phyloP scores from a whole-genome alignment of 1,140 invertebrate species.

The Melitaea cinxia region DNA sequence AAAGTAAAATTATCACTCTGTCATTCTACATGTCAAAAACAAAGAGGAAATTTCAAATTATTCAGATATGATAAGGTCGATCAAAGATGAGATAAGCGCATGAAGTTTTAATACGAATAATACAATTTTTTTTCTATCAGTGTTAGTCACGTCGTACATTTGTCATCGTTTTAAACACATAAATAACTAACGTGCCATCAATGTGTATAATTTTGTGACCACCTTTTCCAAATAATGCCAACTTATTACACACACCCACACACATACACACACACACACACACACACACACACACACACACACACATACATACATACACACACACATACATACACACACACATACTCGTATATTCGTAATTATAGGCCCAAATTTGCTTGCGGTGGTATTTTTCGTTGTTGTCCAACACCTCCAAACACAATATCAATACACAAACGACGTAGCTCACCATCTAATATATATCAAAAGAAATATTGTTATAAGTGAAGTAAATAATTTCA shows the following conservation, averaged over 20 bases:
- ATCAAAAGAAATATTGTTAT: slow-evolving; percentile 20
- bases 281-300: no score
- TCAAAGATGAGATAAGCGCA: not conserved
- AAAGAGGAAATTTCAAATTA: not conserved
- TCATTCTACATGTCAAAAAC: not conserved
- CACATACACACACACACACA: no score
- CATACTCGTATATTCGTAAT: no score
- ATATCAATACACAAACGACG: not conserved
- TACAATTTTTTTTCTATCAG: not conserved
- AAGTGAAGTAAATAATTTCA: slow-evolving; percentile 16
- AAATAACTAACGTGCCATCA: no score
- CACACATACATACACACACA: no score
- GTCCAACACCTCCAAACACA: slow-evolving; percentile 1
- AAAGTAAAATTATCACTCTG: not conserved
- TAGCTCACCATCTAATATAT: slow-evolving; percentile 21
- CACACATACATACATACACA: no score
- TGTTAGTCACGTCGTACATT: not conserved
- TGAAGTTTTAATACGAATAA: not conserved
- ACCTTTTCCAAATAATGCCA: no score
- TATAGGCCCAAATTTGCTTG: no score
- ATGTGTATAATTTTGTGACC: no score
- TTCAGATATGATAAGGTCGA: no score
- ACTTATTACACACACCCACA: no score
- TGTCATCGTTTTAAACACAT: no score
- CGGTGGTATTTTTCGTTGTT: not conserved